Base-by-base conservation (phyloP, 2,113 vertebrate genomes). In the Raja brachyura region DNA sequence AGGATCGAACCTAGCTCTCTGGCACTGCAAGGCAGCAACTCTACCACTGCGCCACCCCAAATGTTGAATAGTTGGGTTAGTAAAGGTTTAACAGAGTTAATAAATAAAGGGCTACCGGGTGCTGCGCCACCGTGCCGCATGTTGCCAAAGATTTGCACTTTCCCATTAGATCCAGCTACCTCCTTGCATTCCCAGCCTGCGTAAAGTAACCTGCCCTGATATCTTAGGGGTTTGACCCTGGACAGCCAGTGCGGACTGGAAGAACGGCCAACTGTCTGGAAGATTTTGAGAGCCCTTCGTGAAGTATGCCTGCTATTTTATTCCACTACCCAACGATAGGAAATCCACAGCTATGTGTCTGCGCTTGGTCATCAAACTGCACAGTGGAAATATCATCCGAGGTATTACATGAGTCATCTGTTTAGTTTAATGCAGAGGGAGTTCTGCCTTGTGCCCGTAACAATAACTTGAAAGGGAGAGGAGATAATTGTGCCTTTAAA, bases 241-340 rank as follows among this genome's bases (percentile, higher is more conserved):
- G 61, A 88, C 63, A 66, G 83, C 28, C 83, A 88, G 59, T 63
- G 25, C 16, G 56, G 25, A 63, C 13, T 31, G 20, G 81, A 59
- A 61, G 10, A 28, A 59, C 28, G 56, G 83, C 59, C 59, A 88
- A 61, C 59, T 86, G 56, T 31, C 28, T 63, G 11, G n/a, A 31
- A n/a, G 59, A 59, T 33, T 59, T 63, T 86, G 83, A 61, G 83
- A 63, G 6, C 83, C 28, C 28, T 18, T 88, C 63, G 59, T 66
- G 83, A 88, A 88, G 83, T 66, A 31, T 66, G 59, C 56, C 63
- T 63, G 59, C 59, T 31, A 88, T 88, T 88, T 88, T 88, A 63
- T 31, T 33, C n/a, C 83, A 31, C 11, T n/a, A 63, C 59, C 28
- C 59, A 63, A 14, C 63, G 59, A 63, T 61, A n/a, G 59, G 14